These are phyloP conservation scores for Pipra filicauda DNA, from an alignment of 2,113 vertebrate species.

Conservation along the genomic window DNA sequence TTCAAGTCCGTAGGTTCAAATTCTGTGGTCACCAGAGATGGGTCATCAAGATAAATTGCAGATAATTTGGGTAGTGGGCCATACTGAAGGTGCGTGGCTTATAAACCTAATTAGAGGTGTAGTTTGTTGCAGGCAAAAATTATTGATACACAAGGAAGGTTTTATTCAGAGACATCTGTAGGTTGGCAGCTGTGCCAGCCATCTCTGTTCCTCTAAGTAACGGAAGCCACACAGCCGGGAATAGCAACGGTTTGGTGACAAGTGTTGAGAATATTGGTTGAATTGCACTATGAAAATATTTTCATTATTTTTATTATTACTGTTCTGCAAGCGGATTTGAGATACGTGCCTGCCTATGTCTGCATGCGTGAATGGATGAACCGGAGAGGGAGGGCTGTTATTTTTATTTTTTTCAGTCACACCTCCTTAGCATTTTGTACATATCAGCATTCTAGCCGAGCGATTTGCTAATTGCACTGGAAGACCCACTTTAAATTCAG, in stretches of 20 bases:
- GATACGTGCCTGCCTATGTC: not conserved
- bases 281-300: constrained; percentile 50
- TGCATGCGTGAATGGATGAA: not conserved
- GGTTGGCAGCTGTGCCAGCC: constrained; percentile 66
- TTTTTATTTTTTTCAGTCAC: not conserved
- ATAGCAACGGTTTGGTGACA: constrained; percentile 29
- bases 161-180: constrained; percentile 69
- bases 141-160: constrained; percentile 52
- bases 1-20: not conserved
- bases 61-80: not conserved
- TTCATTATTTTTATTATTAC: constrained; percentile 42
- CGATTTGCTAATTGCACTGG: constrained; percentile 47
- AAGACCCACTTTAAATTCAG: constrained; percentile 56
- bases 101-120: constrained; percentile 24
- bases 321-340: not conserved
- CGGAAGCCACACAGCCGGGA: constrained; percentile 28
- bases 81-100: not conserved
- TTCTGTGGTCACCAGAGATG: not conserved
- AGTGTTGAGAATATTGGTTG: constrained; percentile 47
- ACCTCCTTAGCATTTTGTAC: constrained; percentile 17
- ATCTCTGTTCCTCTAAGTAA: constrained; percentile 45
- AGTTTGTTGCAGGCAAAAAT: constrained; percentile 27
- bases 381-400: not conserved
- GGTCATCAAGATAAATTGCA: not conserved
- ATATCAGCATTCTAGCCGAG: constrained; percentile 50